Conservation (phyloP, 2,113 vertebrate genomes). For the Carassius gibelio region DNA sequence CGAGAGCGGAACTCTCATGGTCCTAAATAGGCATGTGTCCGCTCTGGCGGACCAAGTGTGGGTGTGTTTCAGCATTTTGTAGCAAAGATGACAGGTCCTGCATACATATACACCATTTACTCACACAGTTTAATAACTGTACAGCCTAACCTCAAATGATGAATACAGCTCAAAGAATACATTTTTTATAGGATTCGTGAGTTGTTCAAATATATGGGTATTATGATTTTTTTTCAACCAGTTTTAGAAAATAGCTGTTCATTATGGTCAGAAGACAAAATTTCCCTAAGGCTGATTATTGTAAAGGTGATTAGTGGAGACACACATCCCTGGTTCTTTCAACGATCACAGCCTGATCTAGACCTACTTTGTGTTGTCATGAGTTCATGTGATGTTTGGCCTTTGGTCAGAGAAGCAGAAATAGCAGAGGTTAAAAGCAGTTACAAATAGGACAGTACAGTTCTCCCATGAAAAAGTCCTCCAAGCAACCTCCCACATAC, state of each 20-base stretch:
- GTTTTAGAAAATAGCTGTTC: neutral
- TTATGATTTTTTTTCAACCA: neutral
- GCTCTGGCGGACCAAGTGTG: neutral
- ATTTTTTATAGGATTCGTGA: neutral
- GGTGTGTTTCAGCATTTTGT: neutral
- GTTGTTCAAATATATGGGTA: neutral
- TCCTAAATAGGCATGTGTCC: constrained; percentile 17
- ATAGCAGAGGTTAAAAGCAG: constrained; percentile 35
- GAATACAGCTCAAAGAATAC: neutral
- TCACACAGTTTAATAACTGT: neutral
- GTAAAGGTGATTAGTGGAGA: neutral
- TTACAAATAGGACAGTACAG: constrained; percentile 33
- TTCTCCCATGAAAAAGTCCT: constrained; percentile 44
- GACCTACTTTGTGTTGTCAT: neutral
- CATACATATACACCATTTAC: neutral
- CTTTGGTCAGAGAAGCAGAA: neutral
- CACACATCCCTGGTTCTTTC: neutral
- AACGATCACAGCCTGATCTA: neutral
- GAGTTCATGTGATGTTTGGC: constrained; percentile 31
- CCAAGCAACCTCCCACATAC: constrained; percentile 53
- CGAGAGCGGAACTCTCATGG: constrained; percentile 28
- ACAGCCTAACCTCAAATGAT: neutral
- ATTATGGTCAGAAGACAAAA: neutral
- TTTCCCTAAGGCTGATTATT: neutral
- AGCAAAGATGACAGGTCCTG: neutral